Evolutionary conservation across 2,797 vertebrate genomes (phyloP).

Genomic region (Selene dorsalis): DNA sequence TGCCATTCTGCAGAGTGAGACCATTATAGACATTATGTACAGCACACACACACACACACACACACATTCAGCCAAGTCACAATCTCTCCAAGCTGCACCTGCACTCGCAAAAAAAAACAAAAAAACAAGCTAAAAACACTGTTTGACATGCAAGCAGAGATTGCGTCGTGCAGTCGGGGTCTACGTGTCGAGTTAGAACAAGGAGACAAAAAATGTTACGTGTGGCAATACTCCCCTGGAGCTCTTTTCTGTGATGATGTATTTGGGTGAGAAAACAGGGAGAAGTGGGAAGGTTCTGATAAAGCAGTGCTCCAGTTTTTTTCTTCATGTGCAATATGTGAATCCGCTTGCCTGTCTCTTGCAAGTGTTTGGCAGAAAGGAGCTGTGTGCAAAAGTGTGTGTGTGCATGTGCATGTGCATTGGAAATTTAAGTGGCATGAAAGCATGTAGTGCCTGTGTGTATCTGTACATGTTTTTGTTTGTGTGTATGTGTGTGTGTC

Average conservation of each 20-base stretch:
- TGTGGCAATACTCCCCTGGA: conserved; percentile 44
- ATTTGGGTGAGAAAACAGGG: conserved; percentile 37
- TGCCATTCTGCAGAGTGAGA: conserved; percentile 45
- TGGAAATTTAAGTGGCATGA: conserved; percentile 14
- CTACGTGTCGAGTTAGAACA: conserved; percentile 47
- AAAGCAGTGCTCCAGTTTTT: conserved; percentile 34
- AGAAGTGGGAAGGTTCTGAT: conserved; percentile 34
- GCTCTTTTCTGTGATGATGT: conserved; percentile 62
- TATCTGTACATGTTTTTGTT: background rate
- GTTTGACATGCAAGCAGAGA: conserved; percentile 55
- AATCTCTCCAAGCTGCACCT: conserved; percentile 58
- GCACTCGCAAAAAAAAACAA: conserved; percentile 8
- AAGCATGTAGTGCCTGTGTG: background rate
- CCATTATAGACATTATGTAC: conserved; percentile 60
- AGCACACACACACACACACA: conserved; percentile 11
- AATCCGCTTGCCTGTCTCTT: conserved; percentile 34
- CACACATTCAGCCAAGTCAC: conserved; percentile 24
- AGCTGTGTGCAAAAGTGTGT: conserved; percentile 12
- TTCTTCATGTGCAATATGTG: conserved; percentile 35
- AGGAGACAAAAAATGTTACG: conserved; percentile 26
- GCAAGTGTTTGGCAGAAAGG: conserved; percentile 5
- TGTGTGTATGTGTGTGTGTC: background rate
- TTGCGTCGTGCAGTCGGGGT: conserved; percentile 43
- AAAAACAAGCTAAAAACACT: conserved; percentile 19
- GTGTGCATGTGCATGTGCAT: background rate